phyloP scores from a whole-genome alignment of 2,888 invertebrate species.

The Horisme vitalbata region DNA sequence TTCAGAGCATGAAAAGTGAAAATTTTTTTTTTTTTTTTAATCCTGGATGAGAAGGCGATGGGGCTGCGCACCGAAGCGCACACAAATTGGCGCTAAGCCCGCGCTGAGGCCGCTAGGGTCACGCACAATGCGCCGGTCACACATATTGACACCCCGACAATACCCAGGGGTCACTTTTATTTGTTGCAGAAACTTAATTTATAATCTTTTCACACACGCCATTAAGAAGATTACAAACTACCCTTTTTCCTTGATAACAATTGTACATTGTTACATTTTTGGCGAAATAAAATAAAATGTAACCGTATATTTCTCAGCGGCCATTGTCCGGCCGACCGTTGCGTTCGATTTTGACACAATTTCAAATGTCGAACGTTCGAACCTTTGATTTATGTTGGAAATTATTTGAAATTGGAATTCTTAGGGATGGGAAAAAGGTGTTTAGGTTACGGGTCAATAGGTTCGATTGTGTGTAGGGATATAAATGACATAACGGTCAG shows the following conservation, averaged over 20 bases:
- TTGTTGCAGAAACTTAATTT: constrained; percentile 83
- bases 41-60: constrained; percentile 54
- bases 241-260: constrained; percentile 80
- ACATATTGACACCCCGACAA: constrained; percentile 82
- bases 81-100: constrained; percentile 76
- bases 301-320: constrained; percentile 54
- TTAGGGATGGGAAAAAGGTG: constrained; percentile 60
- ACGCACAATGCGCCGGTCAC: constrained; percentile 77
- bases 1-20: too few species aligned
- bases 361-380: constrained; percentile 69
- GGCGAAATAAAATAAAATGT: constrained; percentile 71
- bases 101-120: constrained; percentile 56
- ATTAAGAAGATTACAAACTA: constrained; percentile 82
- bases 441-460: constrained; percentile 74
- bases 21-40: too few species aligned
- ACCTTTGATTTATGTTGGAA: constrained; percentile 74
- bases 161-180: constrained; percentile 82
- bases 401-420: constrained; percentile 54
- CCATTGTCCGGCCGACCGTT: constrained; percentile 69
- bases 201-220: constrained; percentile 83
- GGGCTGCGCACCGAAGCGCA: constrained; percentile 65
- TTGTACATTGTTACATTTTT: constrained; percentile 79
- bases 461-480: constrained; percentile 58
- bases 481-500: constrained; percentile 70
- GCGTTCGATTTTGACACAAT: constrained; percentile 73